A percentile compares a stretch with the other conserved stretches of the same genome.
These are phyloP conservation scores for Psittacula cyanocephala DNA, from an alignment of 2,113 vertebrate species.

Conservation along the genomic window DNA sequence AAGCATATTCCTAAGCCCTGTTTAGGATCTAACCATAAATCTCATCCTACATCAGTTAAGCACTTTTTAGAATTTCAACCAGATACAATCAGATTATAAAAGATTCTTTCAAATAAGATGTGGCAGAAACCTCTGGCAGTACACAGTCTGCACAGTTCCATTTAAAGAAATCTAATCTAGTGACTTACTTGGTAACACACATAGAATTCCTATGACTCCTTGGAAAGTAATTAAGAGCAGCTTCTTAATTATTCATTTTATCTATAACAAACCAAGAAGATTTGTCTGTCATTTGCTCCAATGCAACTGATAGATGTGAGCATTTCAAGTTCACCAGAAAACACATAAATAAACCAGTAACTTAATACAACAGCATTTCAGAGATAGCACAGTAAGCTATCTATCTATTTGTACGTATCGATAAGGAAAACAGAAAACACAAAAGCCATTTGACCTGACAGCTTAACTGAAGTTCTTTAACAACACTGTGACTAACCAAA, in stretches of 20 bases:
- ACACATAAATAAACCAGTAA: not conserved
- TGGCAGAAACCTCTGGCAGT: not conserved
- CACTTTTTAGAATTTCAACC: not conserved
- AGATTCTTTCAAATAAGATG: not conserved
- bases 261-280: not conserved
- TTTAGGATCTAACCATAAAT: not conserved
- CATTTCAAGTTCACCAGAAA: not conserved
- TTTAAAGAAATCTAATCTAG: conserved; percentile 1
- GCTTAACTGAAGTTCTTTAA: not conserved
- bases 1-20: not conserved
- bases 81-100: not conserved
- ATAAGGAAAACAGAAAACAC: not conserved
- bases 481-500: not conserved
- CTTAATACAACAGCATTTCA: not conserved
- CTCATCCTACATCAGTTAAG: not conserved
- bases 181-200: not conserved
- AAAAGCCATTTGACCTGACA: not conserved
- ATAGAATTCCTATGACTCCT: not conserved
- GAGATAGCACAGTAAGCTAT: not conserved
- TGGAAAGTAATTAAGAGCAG: not conserved
- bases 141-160: not conserved
- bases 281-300: not conserved
- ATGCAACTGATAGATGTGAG: not conserved
- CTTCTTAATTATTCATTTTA: not conserved
- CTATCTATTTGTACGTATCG: not conserved